A percentile compares a stretch with the other conserved stretches of the same genome.
These are phyloP conservation scores for Amazonetta brasiliensis DNA, from an alignment of 2,797 vertebrate species.

Conservation along the genomic window DNA sequence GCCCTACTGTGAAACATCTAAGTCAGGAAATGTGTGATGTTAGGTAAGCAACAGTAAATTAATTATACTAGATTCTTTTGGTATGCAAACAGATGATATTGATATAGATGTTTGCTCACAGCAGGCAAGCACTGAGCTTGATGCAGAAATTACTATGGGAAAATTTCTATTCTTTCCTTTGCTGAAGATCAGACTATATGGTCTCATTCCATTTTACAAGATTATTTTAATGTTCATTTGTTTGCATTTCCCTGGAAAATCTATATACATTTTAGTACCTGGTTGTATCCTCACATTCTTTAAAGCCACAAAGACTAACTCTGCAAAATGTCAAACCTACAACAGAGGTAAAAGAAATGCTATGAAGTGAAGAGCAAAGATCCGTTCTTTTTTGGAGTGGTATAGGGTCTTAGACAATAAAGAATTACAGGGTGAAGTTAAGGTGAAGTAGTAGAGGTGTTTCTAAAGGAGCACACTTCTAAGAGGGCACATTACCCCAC, in stretches of 20 bases:
- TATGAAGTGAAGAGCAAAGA: not conserved
- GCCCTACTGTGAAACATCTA: not conserved
- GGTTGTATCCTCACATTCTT: not conserved
- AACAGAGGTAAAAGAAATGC: not conserved
- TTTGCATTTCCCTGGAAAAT: not conserved
- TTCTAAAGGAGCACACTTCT: not conserved
- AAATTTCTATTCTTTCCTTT: not conserved
- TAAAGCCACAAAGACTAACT: not conserved
- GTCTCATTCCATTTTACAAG: not conserved
- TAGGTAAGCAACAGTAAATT: not conserved
- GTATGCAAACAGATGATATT: not conserved
- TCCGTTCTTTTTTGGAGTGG: not conserved
- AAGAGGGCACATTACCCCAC: accelerated
- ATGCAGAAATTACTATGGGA: not conserved
- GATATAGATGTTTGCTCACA: not conserved
- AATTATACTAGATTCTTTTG: not conserved
- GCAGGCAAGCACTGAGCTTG: not conserved
- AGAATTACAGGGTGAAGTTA: not conserved
- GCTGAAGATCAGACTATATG: not conserved
- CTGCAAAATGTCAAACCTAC: not conserved
- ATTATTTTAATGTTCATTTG: not conserved
- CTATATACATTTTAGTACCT: not conserved
- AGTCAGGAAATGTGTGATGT: not conserved
- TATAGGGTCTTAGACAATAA: not conserved
- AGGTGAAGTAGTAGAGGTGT: not conserved